A percentile compares a stretch with the other conserved stretches of the same genome.
phyloP scores from a whole-genome alignment of 2,797 vertebrate species.

The Loris lydekkerianus region DNA sequence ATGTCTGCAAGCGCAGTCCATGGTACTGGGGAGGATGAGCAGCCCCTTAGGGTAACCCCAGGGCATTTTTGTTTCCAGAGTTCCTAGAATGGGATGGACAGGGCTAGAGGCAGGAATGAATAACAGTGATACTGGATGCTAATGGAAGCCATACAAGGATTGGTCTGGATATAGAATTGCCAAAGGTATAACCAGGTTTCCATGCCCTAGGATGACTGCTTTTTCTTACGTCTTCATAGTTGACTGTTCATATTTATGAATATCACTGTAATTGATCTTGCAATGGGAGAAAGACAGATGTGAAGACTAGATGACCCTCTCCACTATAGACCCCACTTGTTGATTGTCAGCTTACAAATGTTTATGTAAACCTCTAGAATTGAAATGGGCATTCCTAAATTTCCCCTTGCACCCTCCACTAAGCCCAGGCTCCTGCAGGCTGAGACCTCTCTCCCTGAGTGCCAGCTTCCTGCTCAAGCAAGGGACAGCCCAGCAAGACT shows the following conservation, averaged over 20 bases:
- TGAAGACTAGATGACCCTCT: not conserved
- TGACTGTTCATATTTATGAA: not conserved
- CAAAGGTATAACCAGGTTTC: not conserved
- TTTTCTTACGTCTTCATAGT: not conserved
- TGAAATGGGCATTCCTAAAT: not conserved
- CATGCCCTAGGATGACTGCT: not conserved
- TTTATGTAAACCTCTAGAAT: constrained; percentile 24
- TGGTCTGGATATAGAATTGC: not conserved
- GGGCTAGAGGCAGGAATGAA: not conserved
- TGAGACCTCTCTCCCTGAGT: not conserved
- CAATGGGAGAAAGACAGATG: not conserved
- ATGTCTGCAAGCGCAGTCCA: not conserved
- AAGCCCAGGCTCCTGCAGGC: not conserved
- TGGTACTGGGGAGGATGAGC: not conserved
- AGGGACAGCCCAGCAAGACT: not conserved
- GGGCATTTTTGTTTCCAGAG: not conserved
- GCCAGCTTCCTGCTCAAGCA: not conserved
- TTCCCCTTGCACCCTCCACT: not conserved
- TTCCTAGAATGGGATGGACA: not conserved
- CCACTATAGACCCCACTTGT: not conserved
- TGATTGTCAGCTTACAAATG: not conserved
- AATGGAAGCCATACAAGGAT: not conserved
- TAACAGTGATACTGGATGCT: not conserved
- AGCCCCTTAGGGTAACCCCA: not conserved
- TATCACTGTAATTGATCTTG: accelerated